Base-by-base conservation (phyloP, 1,140 invertebrate genomes). In the Cardiocondyla obscurior region DNA sequence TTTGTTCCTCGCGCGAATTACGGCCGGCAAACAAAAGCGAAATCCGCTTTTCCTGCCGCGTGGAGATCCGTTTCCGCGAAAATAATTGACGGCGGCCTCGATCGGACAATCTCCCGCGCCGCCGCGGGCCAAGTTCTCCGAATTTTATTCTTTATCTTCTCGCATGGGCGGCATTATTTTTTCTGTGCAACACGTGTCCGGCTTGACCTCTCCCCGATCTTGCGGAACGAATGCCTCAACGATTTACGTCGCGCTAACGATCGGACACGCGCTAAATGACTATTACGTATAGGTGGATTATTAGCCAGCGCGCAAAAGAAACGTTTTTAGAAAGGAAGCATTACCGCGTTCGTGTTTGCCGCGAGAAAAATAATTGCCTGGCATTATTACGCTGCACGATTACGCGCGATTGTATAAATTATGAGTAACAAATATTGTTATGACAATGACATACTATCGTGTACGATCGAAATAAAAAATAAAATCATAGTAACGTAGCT, bases 61-160 rank as follows among this genome's bases (percentile, higher is more conserved):
- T n/a, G n/a, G n/a, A 33, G 33, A 49, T 19, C 28, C 16, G 25
- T 73, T 87, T 86, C 81, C 44, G 55, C 58, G 81, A 86, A 87
- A 79, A 81, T 73, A 46, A 58, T 81, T 39, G 77, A 16, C 28
- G 16, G 16, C 30, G 39, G 39, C 51, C 39, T 81, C 46, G 16
- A 55, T 25, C 2, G n/a, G 16, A 42, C 19, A 14, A 33, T 5
- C 19, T 16, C 30, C 10, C 33, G 14, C 16, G n/a, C 2, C 74
- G 19, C 14, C 19, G 12, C 25, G 42, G 14, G 7, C 1, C 36
- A 58, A n/a, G 44, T 69, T 33, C 12, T 6, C 7, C 28, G 51
- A 57, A 73, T 81, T 73, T 33, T 57, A 30, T 19, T 4, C n/a
- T 60, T 60, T 8, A 22, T 39, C 2, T 69, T 57, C 42, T 60